phyloP scores from a whole-genome alignment of 1,140 invertebrate genomes.

The Ruditapes philippinarum region DNA sequence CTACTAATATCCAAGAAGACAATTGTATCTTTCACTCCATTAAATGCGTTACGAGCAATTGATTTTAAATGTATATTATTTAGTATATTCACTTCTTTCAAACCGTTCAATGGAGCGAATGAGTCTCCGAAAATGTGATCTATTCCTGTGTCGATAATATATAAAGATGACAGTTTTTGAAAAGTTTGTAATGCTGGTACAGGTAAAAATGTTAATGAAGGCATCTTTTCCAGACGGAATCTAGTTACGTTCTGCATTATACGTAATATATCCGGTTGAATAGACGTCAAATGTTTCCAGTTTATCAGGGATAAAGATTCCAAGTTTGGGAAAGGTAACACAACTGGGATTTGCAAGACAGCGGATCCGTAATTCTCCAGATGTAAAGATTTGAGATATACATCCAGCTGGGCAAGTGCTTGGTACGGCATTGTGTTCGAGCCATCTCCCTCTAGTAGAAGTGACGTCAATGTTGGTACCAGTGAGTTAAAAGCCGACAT shows the following conservation, averaged over 20 bases:
- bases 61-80: slow-evolving; percentile 92
- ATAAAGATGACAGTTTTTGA: background rate
- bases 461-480: slow-evolving; percentile 61
- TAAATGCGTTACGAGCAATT: slow-evolving; percentile 92
- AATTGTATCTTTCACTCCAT: slow-evolving; percentile 93
- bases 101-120: background rate
- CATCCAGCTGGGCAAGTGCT: slow-evolving; percentile 52
- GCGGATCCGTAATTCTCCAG: slow-evolving; percentile 69
- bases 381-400: slow-evolving; percentile 68
- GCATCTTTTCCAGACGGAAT: slow-evolving; percentile 88
- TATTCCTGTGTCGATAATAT: slow-evolving; percentile 13
- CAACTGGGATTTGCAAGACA: background rate
- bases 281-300: slow-evolving; percentile 44
- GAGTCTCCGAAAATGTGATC: background rate
- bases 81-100: background rate
- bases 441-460: slow-evolving; percentile 70
- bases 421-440: slow-evolving; percentile 16
- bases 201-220: background rate
- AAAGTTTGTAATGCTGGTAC: slow-evolving; percentile 22
- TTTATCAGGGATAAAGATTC: slow-evolving; percentile 66
- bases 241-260: slow-evolving; percentile 67
- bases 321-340: slow-evolving; percentile 65
- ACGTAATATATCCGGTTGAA: slow-evolving; percentile 55
- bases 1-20: slow-evolving; percentile 96
- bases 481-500: slow-evolving; percentile 65